Conservation (phyloP, 2,113 vertebrate genomes). For the Ailuropoda melanoleuca region DNA sequence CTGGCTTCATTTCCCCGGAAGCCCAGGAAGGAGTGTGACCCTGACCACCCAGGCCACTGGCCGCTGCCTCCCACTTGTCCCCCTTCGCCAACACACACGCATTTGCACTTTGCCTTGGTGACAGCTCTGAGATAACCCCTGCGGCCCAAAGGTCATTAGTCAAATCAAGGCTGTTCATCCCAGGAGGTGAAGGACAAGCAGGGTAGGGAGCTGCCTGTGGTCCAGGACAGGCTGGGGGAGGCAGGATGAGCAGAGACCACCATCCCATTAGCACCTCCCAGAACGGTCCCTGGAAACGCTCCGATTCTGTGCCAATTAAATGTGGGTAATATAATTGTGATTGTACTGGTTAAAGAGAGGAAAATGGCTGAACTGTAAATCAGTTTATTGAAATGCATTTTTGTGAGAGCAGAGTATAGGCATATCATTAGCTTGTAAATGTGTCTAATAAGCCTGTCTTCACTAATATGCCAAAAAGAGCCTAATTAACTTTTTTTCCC, state of each 20-base stretch:
- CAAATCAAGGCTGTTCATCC: neutral
- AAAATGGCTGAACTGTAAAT: constrained; percentile 69
- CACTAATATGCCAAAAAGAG: constrained; percentile 74
- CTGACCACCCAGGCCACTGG: too few relatives aligned
- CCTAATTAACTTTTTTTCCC: constrained; percentile 77
- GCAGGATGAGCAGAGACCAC: neutral
- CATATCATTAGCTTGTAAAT: constrained; percentile 75
- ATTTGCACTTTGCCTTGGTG: neutral
- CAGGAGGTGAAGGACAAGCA: neutral
- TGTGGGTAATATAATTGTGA: constrained; percentile 36
- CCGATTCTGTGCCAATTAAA: constrained; percentile 49
- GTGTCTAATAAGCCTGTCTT: constrained; percentile 77
- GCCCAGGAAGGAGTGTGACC: neutral
- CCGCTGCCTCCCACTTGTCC: rapidly evolving
- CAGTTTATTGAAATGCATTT: constrained; percentile 76
- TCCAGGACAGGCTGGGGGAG: neutral
- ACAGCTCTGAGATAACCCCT: neutral
- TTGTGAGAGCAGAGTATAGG: constrained; percentile 57
- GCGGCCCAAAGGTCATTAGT: neutral
- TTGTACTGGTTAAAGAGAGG: constrained; percentile 63
- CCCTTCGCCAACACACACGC: rapidly evolving
- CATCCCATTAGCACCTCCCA: neutral
- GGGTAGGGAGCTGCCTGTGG: too few relatives aligned
- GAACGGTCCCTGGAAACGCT: neutral
- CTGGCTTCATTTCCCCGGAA: neutral